These are phyloP conservation scores for Pteropus rufus DNA, from an alignment of 2,797 vertebrate genomes.

Conservation along the genomic window DNA sequence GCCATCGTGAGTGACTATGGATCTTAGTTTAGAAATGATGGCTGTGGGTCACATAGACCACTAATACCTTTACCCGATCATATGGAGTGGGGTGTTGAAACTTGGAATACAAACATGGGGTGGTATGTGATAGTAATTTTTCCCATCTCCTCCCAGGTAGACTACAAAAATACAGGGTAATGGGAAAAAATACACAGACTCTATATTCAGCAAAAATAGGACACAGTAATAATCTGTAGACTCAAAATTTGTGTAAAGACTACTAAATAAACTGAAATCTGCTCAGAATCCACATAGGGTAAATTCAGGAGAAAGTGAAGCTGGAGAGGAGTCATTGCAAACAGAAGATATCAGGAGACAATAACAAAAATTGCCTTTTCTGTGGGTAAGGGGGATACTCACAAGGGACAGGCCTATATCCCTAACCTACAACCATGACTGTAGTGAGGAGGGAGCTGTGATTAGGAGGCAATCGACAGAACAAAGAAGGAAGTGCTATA, in stretches of 20 bases:
- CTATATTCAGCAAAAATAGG: neutral
- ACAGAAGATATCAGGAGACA: neutral
- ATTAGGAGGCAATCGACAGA: neutral
- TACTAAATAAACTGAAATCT: neutral
- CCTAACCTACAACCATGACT: neutral
- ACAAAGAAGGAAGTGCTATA: neutral
- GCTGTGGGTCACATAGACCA: neutral
- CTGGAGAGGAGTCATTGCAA: neutral
- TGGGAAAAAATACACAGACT: neutral
- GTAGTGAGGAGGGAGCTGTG: no score
- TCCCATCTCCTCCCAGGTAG: neutral
- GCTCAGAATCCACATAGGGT: neutral
- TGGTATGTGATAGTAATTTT: neutral
- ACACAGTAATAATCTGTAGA: neutral
- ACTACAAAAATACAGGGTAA: neutral
- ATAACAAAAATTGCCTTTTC: neutral
- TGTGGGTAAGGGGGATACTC: neutral
- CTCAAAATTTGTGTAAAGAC: neutral
- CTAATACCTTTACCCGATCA: neutral
- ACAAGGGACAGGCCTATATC: neutral
- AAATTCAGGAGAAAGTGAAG: neutral
- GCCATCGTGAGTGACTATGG: neutral
- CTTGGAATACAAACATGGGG: neutral
- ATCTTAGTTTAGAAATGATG: neutral
- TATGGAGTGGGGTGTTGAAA: neutral